Evolutionary conservation across 2,888 invertebrate genomes (phyloP), one percentile per base, ranked within the genome.

Genomic region (Lepidocyrtinus sp.): DNA sequence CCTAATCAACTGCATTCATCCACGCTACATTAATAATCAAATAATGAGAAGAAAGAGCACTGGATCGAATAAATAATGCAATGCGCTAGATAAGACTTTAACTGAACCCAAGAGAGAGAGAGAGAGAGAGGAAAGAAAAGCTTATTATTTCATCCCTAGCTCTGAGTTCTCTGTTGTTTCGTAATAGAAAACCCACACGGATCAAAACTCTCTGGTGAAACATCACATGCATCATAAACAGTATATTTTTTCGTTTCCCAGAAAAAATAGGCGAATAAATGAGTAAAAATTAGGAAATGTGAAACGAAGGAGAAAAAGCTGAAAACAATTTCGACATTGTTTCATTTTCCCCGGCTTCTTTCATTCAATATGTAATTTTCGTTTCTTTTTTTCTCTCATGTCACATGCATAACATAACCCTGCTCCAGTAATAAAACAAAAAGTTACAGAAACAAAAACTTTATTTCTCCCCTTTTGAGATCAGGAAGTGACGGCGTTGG

Each of bases 1-100:
- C 62, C 65, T 76, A 70, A 76, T 76, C 65, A 76, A 76, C 65
- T 64, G 59, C 64, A 26, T 26, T 25, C 27, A 26, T 19, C 59
- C 70, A 70, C 61, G 70, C 70, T 70, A 70, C 59, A 27, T 70
- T 70, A 70, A 61, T 61, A 70, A 70, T 59, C 59, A 70, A 70
- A 55, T 55, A 55, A 55, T 55, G 15, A n/a, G 17, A 55, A 55
- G 55, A 55, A 55, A 55, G 17, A n/a, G 55, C 55, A 55, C 55
- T 55, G 55, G 55, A 12, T 55, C 55, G 55, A 55, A 55, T 55
- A 55, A 15, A n/a, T 55, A 55, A 55, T 55, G 5, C 55, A 55
- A 55, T 55, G n/a, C 2, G 7, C 55, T 55, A 55, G 17, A n/a
- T 17, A 55, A 55, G 55, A 15, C 55, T 12, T 55, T 55, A 3